phyloP scores from a whole-genome alignment of 2,888 invertebrate genomes.

The Ophion costatus region DNA sequence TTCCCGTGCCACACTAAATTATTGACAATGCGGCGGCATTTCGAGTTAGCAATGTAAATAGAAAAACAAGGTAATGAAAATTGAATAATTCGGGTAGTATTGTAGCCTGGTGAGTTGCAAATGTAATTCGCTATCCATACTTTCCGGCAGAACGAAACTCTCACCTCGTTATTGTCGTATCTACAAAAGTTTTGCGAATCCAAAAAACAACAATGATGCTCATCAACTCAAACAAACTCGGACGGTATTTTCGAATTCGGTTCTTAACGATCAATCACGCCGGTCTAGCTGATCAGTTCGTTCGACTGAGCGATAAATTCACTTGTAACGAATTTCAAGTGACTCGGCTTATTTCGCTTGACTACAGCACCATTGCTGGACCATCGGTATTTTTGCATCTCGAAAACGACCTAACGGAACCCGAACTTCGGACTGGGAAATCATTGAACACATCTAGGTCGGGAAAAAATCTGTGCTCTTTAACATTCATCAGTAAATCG shows the following conservation, averaged over 20 bases:
- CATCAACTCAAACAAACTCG: neutral
- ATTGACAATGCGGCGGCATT: neutral
- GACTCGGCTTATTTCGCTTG: slow-evolving; percentile 9
- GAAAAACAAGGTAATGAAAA: neutral
- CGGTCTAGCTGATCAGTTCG: slow-evolving; percentile 21
- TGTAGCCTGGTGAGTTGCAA: neutral
- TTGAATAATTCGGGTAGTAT: neutral
- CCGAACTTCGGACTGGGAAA: too few species aligned
- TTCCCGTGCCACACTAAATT: neutral
- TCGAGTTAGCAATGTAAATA: neutral
- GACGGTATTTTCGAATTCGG: neutral
- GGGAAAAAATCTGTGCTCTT: too few species aligned
- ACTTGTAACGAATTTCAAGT: slow-evolving; percentile 53
- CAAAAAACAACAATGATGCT: neutral
- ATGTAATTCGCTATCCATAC: neutral
- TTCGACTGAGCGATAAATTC: slow-evolving; percentile 47
- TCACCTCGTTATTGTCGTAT: neutral
- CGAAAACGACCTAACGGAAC: too few species aligned
- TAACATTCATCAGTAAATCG: too few species aligned
- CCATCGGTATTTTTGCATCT: too few species aligned
- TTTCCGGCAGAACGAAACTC: neutral
- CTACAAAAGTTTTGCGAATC: neutral
- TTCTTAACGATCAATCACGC: slow-evolving; percentile 12
- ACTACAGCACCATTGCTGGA: too few species aligned
- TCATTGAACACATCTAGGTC: too few species aligned